These are phyloP conservation scores for Syncerus caffer DNA, from an alignment of 2,797 vertebrate genomes.

Conservation along the genomic window DNA sequence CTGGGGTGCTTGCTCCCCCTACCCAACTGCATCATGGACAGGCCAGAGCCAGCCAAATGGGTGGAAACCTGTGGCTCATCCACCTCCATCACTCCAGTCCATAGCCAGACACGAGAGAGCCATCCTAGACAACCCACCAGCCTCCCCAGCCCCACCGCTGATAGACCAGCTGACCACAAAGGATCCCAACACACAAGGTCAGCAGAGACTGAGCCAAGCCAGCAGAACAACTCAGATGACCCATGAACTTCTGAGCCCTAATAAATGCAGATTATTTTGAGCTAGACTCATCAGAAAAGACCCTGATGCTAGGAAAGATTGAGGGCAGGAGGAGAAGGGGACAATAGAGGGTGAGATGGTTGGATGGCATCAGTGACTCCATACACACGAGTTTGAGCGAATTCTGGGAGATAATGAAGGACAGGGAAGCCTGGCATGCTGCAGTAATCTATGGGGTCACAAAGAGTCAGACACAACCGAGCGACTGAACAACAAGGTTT, in stretches of 20 bases:
- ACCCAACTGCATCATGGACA: not conserved
- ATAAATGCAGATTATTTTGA: not conserved
- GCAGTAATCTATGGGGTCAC: not conserved
- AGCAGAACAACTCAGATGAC: not conserved
- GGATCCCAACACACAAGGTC: not conserved
- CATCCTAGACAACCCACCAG: not conserved
- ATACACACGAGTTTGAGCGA: not conserved
- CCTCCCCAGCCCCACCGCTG: rapidly evolving
- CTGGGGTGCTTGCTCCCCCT: not conserved
- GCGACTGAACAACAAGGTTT: not conserved
- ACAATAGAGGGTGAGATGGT: not conserved
- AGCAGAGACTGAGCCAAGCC: not conserved
- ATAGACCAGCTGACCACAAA: not conserved
- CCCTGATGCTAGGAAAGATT: not conserved
- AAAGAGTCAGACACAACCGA: not conserved
- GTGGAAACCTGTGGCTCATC: not conserved
- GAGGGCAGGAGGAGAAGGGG: not conserved
- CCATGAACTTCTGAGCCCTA: not conserved
- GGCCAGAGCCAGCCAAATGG: not conserved
- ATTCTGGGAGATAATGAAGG: not conserved
- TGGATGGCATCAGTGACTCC: not conserved
- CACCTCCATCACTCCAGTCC: rapidly evolving
- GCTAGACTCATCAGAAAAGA: not conserved
- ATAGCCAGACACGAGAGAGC: not conserved
- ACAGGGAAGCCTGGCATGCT: not conserved